Conservation (phyloP, 2,113 vertebrate species). For the Serinus canaria region DNA sequence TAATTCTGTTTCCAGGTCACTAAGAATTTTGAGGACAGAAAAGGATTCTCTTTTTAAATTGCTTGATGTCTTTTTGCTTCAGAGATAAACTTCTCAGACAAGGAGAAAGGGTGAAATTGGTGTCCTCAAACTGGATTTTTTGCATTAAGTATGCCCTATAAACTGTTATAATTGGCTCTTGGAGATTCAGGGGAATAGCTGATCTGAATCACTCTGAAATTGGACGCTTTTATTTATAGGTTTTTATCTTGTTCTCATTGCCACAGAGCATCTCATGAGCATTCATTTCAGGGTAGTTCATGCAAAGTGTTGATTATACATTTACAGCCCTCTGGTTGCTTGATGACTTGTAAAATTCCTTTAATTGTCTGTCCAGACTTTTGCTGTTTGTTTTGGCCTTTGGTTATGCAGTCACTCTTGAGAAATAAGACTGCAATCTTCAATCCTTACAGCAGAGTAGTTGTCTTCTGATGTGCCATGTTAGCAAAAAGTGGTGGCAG, state of each 20-base stretch:
- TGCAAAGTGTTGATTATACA: constrained; percentile 6
- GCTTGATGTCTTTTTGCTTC: not conserved
- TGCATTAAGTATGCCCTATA: constrained; percentile 19
- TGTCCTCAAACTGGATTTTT: constrained; percentile 28
- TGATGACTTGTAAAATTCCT: constrained; percentile 47
- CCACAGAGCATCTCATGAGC: constrained; percentile 14
- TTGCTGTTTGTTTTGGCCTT: constrained; percentile 4
- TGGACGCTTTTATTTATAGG: constrained; percentile 60
- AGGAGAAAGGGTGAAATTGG: constrained; percentile 8
- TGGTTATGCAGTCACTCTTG: not conserved
- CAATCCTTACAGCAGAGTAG: not conserved
- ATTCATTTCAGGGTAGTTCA: constrained; percentile 4
- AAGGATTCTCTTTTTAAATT: not conserved
- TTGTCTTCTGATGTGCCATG: not conserved
- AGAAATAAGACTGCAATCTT: not conserved
- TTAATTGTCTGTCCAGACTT: constrained; percentile 32
- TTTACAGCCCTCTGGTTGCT: constrained; percentile 18
- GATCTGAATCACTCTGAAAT: constrained; percentile 40
- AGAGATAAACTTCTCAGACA: not conserved
- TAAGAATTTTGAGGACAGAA: constrained; percentile 16
- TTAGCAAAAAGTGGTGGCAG: not conserved
- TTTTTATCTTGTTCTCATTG: constrained; percentile 32
- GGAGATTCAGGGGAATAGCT: constrained; percentile 38
- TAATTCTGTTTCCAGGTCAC: constrained; percentile 13
- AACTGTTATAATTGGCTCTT: constrained; percentile 46